phyloP scores from a whole-genome alignment of 2,113 vertebrate species.

The Onychorhynchus coronatus region DNA sequence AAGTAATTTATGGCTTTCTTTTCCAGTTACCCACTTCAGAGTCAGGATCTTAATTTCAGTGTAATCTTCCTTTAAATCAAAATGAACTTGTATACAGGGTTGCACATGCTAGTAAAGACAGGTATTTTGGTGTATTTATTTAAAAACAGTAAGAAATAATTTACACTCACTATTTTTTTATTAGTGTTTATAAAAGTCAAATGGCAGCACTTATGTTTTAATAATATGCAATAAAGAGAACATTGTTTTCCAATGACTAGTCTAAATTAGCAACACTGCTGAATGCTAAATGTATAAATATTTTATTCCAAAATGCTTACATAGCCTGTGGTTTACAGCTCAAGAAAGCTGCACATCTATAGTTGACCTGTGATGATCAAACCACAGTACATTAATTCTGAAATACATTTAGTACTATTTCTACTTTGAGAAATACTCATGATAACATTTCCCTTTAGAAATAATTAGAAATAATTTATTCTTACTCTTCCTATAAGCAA shows the following conservation, averaged over 20 bases:
- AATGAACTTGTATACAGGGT: neutral
- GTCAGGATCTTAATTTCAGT: neutral
- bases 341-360: neutral
- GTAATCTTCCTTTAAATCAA: neutral
- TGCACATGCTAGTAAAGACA: neutral
- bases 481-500: neutral
- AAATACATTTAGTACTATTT: neutral
- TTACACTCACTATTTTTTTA: neutral
- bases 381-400: neutral
- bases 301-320: slow-evolving; percentile 49
- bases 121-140: neutral
- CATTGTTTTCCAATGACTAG: neutral
- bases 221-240: slow-evolving; percentile 24
- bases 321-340: slow-evolving; percentile 9
- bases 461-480: neutral
- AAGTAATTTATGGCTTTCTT: slow-evolving; percentile 7
- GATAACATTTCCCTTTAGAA: neutral
- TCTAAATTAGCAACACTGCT: slow-evolving; percentile 19
- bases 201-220: slow-evolving; percentile 27
- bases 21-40: neutral
- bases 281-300: slow-evolving; percentile 35
- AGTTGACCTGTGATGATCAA: slow-evolving; percentile 6
- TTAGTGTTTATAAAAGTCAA: slow-evolving; percentile 40
- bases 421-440: neutral
- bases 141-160: neutral